Evolutionary conservation across 2,113 vertebrate genomes (phyloP), one percentile per base, ranked within the genome.

Genomic region (Rana temporaria): DNA sequence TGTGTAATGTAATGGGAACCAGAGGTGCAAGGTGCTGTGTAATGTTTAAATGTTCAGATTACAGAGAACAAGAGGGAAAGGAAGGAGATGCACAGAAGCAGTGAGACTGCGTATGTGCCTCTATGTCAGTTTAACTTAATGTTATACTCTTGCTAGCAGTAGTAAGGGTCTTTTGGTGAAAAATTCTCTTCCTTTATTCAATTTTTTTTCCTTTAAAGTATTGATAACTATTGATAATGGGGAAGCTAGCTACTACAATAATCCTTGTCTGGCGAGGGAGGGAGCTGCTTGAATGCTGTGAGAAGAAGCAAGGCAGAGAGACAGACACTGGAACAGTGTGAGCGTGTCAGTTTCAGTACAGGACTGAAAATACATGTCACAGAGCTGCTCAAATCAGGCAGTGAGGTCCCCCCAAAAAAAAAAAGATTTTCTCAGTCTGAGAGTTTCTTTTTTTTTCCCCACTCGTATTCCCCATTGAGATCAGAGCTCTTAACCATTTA

Each of bases 1-100:
- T n/a, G n/a, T n/a, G n/a, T n/a, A n/a, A n/a, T n/a, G n/a, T n/a
- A n/a, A n/a, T n/a, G n/a, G n/a, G n/a, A n/a, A n/a, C n/a, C n/a
- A n/a, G n/a, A n/a, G n/a, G n/a, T n/a, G n/a, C n/a, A n/a, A n/a
- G n/a, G n/a, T n/a, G n/a, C n/a, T n/a, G n/a, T n/a, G n/a, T n/a
- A n/a, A n/a, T 90, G 91, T 90, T 89, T 59, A 91, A 91, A 77
- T 84, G 89, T 91, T 90, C 90, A 92, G 92, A 90, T 91, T 90
- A 91, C 24, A 20, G 90, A 88, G 87, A 86, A 87, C 85, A 86
- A 86, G 90, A 87, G 91, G 89, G 89, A 89, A 90, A 85, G 71
- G 38, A 72, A 81, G 78, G 52, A 89, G 91, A 85, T 90, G 87
- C 86, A 86, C 86, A 85, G 88, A 86, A 85, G 75, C 90, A 68